Conservation (phyloP, 2,113 vertebrate genomes). For the Athene cunicularia region DNA sequence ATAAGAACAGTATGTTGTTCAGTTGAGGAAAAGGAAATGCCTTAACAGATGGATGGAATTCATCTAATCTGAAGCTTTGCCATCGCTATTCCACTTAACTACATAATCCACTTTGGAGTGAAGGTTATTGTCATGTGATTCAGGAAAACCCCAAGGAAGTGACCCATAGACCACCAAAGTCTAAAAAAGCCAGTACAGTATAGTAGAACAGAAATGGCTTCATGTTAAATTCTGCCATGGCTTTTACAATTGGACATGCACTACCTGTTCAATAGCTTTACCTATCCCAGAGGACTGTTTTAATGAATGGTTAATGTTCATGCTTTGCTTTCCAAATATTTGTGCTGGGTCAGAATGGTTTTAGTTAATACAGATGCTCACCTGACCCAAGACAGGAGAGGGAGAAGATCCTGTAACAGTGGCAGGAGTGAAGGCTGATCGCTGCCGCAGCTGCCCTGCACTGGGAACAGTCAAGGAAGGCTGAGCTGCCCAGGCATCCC, state of each 20-base stretch:
- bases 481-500: slow-evolving; percentile 95
- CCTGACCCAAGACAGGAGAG: slow-evolving; percentile 96
- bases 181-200: background rate
- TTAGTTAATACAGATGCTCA: slow-evolving; percentile 43
- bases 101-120: background rate
- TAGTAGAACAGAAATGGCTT: background rate
- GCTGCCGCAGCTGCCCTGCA: slow-evolving; percentile 88
- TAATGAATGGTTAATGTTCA: background rate
- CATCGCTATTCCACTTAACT: background rate
- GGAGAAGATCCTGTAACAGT: slow-evolving; percentile 94
- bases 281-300: background rate
- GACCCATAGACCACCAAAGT: background rate
- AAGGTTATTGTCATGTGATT: background rate
- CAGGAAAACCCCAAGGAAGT: background rate
- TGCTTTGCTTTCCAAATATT: background rate
- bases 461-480: slow-evolving; percentile 91
- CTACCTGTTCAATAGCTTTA: background rate
- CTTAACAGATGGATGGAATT: background rate
- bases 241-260: background rate
- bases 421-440: slow-evolving; percentile 96
- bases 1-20: background rate
- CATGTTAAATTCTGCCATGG: background rate
- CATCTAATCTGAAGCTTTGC: background rate
- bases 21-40: background rate
- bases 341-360: background rate